Conservation (phyloP, 1,140 invertebrate genomes). For the Tetramorium simillimum region DNA sequence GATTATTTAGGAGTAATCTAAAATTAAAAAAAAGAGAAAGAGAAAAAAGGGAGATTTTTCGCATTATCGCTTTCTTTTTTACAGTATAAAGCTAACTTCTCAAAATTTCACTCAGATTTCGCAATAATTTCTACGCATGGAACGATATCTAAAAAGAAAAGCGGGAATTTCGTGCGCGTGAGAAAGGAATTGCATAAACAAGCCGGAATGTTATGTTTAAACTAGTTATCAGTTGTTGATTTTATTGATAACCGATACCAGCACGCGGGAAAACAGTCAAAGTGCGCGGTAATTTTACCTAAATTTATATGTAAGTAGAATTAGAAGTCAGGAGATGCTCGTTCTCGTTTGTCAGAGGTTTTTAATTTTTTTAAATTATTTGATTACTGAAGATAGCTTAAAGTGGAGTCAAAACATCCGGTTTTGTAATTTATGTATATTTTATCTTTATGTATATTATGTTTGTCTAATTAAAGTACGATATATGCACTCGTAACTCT, state of each 20-base stretch:
- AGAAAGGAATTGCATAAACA: conserved; percentile 33
- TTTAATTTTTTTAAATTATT: neutral
- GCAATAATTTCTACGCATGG: neutral
- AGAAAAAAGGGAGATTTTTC: neutral
- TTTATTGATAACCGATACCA: conserved; percentile 43
- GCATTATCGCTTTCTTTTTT: neutral
- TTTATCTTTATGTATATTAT: neutral
- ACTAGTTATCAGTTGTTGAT: conserved; percentile 46
- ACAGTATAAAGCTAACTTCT: neutral
- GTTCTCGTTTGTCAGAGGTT: neutral
- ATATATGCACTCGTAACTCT: neutral
- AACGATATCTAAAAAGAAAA: neutral
- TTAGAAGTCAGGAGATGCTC: neutral
- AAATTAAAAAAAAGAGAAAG: neutral
- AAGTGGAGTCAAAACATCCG: neutral
- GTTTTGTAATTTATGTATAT: neutral
- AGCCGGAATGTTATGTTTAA: conserved; percentile 31
- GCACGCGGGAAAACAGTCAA: neutral
- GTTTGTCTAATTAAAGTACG: neutral
- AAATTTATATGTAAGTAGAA: neutral
- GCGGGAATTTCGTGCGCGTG: neutral
- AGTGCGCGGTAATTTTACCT: neutral
- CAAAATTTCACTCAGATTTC: neutral
- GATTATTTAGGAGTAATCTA: neutral
- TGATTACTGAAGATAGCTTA: neutral